A percentile compares a stretch with the other conserved stretches of the same genome.
Evolutionary conservation across 2,113 vertebrate species (phyloP).

Genomic region (Peucedramus taeniatus): DNA sequence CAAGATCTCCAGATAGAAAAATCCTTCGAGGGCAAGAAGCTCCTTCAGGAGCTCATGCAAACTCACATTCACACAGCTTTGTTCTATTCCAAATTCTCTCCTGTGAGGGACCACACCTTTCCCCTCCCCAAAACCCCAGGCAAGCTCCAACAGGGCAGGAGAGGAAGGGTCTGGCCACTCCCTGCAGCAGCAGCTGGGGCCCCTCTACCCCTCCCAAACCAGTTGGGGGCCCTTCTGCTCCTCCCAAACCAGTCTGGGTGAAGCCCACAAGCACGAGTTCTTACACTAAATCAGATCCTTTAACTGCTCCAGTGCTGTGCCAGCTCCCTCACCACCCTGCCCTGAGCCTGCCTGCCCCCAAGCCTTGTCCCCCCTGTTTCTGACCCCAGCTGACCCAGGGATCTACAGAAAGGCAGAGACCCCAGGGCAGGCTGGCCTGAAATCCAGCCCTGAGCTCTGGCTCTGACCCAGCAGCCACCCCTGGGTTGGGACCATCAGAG

Average conservation of each 20-base stretch:
- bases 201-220: not conserved
- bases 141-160: not conserved
- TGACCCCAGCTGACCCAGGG: not conserved
- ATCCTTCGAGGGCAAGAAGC: not conserved
- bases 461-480: not conserved
- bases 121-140: not conserved
- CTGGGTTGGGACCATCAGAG: not conserved
- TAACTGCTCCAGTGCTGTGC: not conserved
- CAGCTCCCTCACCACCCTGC: not conserved
- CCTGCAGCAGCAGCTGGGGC: not conserved
- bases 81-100: not conserved
- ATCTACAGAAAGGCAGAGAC: not conserved
- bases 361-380: not conserved
- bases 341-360: not conserved
- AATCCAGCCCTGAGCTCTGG: not conserved
- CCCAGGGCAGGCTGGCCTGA: not conserved
- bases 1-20: conserved; percentile 10
- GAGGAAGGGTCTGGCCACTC: not conserved
- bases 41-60: not conserved
- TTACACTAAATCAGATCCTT: not conserved
- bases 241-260: not conserved
- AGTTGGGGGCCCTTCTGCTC: not conserved
- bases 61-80: not conserved
- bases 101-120: not conserved
- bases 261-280: not conserved